Evolutionary conservation across 2,113 vertebrate species (phyloP).

Genomic region (Paramormyrops kingsleyae): DNA sequence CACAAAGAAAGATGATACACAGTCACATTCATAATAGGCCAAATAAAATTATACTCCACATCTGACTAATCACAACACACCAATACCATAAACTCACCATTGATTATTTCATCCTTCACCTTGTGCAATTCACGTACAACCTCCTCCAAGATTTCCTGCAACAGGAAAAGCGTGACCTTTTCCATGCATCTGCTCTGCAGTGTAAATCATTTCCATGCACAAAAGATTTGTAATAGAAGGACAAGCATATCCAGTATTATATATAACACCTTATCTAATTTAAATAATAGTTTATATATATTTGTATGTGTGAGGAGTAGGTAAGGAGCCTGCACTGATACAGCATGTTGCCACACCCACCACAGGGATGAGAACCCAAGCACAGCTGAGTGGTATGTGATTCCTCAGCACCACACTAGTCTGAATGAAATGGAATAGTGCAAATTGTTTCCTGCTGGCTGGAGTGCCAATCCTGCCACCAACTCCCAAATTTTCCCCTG

Average conservation of each 20-base stretch:
- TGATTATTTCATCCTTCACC: constrained; percentile 97
- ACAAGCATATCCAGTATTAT: background rate
- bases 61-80: background rate
- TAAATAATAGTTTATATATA: background rate
- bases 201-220: background rate
- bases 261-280: background rate
- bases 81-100: constrained; percentile 67
- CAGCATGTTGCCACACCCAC: too few relatives aligned
- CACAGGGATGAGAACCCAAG: too few relatives aligned
- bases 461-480: too few relatives aligned
- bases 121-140: constrained; percentile 96
- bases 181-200: background rate
- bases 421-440: too few relatives aligned
- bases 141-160: constrained; percentile 96
- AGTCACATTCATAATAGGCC: background rate
- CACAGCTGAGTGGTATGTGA: too few relatives aligned
- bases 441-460: too few relatives aligned
- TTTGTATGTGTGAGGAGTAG: background rate
- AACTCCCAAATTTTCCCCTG: too few relatives aligned
- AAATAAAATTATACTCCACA: background rate
- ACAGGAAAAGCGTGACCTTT: background rate
- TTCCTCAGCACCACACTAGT: too few relatives aligned
- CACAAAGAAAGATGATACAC: background rate
- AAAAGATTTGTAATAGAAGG: background rate
- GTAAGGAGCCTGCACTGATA: too few relatives aligned